Evolutionary conservation across 2,888 invertebrate genomes (phyloP).

Genomic region (Laothoe populi): DNA sequence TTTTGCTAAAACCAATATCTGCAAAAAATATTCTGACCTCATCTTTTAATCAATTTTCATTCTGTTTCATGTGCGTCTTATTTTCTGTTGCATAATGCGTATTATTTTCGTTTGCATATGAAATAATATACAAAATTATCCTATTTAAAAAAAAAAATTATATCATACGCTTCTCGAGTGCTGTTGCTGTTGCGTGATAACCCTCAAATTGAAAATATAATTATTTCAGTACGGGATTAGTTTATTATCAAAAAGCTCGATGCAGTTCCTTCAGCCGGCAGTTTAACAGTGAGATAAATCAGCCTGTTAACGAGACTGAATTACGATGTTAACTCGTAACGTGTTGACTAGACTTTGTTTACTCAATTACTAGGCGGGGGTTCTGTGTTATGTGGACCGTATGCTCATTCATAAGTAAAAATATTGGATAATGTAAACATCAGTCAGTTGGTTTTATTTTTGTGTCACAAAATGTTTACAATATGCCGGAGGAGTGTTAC

Average conservation of each 20-base stretch:
- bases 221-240: slow-evolving; percentile 13
- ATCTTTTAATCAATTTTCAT: too few species aligned
- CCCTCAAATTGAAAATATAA: slow-evolving; percentile 1
- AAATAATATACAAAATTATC: too few species aligned
- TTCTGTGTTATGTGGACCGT: slow-evolving; percentile 10
- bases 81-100: too few species aligned
- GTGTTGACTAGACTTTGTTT: slow-evolving; percentile 22
- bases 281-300: slow-evolving; percentile 23
- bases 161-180: not conserved
- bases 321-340: slow-evolving; percentile 18
- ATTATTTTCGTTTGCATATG: too few species aligned
- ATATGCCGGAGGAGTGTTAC: not conserved
- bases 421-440: slow-evolving; percentile 18
- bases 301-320: slow-evolving; percentile 17
- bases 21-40: too few species aligned
- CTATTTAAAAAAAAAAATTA: not conserved
- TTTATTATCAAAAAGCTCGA: slow-evolving; percentile 20
- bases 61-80: too few species aligned
- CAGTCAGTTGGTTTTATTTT: slow-evolving; percentile 3
- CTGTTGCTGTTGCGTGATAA: not conserved
- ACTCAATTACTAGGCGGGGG: slow-evolving; percentile 15
- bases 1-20: too few species aligned
- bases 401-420: slow-evolving; percentile 25
- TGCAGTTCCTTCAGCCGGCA: slow-evolving; percentile 18
- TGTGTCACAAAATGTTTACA: not conserved